Evolutionary conservation across 2,888 invertebrate genomes (phyloP), one percentile per base, ranked within the genome.

Genomic region (Sesamia inferens): DNA sequence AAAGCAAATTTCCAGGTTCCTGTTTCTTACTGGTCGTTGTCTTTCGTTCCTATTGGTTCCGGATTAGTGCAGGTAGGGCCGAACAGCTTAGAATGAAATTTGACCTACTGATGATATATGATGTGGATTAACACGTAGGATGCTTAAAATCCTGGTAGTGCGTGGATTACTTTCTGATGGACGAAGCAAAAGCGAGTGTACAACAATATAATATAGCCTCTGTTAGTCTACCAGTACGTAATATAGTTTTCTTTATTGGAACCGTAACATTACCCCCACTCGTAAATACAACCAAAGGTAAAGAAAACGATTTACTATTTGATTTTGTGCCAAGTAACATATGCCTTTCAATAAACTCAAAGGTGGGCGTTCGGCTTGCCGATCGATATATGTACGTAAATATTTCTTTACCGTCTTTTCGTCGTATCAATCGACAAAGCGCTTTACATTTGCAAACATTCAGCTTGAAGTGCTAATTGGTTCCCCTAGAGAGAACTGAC

Each of bases 391-490:
- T 24, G 69, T 82, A 74, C 31, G 69, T 82, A 78, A 85, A 74
- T 82, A 71, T 74, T 78, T 68, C 31, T 59, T 71, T 48, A 58
- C 39, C 39, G 57, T 63, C 66, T 75, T 80, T 71, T 76, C 80
- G 71, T 59, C 63, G 75, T 61, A 74, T 67, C 65, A 68, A 78
- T 69, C 74, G 57, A 55, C 72, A 71, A 64, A 67, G 61, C 68
- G 66, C 51, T 71, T 76, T 68, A 81, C 72, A 79, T 74, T 74
- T n/a, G 75, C 65, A 63, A 83, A 71, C 44, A 73, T 67, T 78
- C 31, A 69, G 51, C 64, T 71, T 71, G 62, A 77, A 84, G 51
- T 42, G 74, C 71, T 87, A 86, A 86, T 86, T 84, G 80, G 68
- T 64, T 66, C 58, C 71, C 57, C 63, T 31, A 76, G 68, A 72